These are phyloP conservation scores for Itoplectis maculator DNA, from an alignment of 2,888 invertebrate species.

Conservation along the genomic window DNA sequence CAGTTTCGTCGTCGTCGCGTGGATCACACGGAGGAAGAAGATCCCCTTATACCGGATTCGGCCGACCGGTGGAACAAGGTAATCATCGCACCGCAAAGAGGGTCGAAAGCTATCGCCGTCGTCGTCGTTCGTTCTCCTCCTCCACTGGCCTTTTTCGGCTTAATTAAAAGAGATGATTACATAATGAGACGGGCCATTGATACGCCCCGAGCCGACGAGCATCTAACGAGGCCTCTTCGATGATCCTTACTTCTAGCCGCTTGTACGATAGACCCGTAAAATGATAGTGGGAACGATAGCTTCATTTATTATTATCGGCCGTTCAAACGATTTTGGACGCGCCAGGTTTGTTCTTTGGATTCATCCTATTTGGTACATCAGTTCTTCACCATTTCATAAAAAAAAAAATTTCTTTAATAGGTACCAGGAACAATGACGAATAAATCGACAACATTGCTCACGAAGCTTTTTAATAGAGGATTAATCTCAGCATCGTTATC, in stretches of 20 bases:
- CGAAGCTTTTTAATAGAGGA: too few species aligned
- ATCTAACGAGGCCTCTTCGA: slow-evolving; percentile 68
- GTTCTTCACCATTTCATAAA: too few species aligned
- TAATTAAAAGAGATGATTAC: slow-evolving; percentile 79
- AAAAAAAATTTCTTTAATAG: too few species aligned
- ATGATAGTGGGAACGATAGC: slow-evolving; percentile 16
- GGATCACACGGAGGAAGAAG: slow-evolving; percentile 19
- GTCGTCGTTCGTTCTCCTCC: slow-evolving; percentile 36
- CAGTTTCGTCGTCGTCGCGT: slow-evolving; percentile 26
- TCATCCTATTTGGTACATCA: too few species aligned
- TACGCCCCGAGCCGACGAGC: slow-evolving; percentile 58
- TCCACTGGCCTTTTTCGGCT: slow-evolving; percentile 66
- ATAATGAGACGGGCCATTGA: slow-evolving; percentile 76
- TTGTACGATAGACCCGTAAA: slow-evolving; percentile 12
- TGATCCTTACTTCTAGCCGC: slow-evolving; percentile 24
- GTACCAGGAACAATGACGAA: too few species aligned
- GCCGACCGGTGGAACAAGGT: slow-evolving; percentile 73
- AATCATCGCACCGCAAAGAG: slow-evolving; percentile 67
- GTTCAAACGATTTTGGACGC: not conserved
- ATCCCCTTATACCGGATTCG: slow-evolving; percentile 55
- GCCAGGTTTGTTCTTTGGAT: too few species aligned
- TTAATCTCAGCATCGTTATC: not conserved
- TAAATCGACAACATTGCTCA: too few species aligned
- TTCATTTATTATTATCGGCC: slow-evolving; percentile 20
- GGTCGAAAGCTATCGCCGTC: slow-evolving; percentile 61